phyloP scores from a whole-genome alignment of 2,888 invertebrate species.

The Anoplius nigerrimus region DNA sequence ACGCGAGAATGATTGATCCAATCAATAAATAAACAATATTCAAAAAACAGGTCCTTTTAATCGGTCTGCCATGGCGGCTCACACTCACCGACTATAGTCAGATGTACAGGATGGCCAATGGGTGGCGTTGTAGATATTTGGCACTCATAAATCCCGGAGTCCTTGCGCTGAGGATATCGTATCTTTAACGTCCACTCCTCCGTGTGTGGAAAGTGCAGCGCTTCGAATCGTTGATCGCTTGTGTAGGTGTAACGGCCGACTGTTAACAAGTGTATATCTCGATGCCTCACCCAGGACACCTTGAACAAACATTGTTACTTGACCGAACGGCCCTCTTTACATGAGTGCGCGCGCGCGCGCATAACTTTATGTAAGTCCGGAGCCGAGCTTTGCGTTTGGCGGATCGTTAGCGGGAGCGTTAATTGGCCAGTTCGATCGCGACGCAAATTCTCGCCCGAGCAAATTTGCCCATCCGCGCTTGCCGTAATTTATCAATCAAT shows the following conservation, averaged over 20 bases:
- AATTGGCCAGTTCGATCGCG: no score
- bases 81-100: constrained; percentile 88
- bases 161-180: constrained; percentile 84
- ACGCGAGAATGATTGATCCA: no score
- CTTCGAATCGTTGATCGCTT: constrained; percentile 89
- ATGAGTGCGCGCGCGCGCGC: background rate
- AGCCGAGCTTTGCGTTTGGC: no score
- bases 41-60: no score
- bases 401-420: no score
- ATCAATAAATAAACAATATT: no score
- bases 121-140: constrained; percentile 94
- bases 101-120: constrained; percentile 87
- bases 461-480: no score
- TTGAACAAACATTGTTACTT: constrained; percentile 61
- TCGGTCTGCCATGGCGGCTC: no score
- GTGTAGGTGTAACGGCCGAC: constrained; percentile 88
- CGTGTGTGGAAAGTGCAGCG: constrained; percentile 89
- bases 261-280: constrained; percentile 85
- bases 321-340: constrained; percentile 14
- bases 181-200: constrained; percentile 91
- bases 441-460: no score
- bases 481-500: no score
- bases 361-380: no score
- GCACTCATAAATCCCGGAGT: constrained; percentile 90
- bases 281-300: constrained; percentile 88